Evolutionary conservation across 1,140 invertebrate genomes (phyloP), one percentile per base, ranked within the genome.

Genomic region (Rhizoglyphus robini): DNA sequence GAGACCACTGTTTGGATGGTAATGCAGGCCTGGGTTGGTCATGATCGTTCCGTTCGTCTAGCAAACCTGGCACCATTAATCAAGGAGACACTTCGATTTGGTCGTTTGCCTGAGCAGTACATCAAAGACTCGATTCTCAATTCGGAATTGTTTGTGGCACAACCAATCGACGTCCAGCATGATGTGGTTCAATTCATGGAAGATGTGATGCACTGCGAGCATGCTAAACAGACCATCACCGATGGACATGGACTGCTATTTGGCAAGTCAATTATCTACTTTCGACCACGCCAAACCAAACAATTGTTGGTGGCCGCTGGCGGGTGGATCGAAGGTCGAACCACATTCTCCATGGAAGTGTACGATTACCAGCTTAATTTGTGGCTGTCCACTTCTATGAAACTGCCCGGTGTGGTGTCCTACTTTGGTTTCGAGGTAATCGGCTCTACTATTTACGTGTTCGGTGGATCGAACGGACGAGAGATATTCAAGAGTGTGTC

Each of bases 311-410:
- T 86, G 68, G 84, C 83, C 1, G 82, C 88, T 58, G 86, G 86
- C 1, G 87, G 87, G 0, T 88, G 86, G 86, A 83, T 79, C 62
- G 83, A 82, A 0, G 82, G 82, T 1, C 82, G 78, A 8, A 82
- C 85, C 1, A 87, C 85, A 0, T 83, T 83, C 72, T 82, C 80
- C 66, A 83, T 88, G 4, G 86, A 88, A 72, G 84, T 84, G 0
- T 88, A 88, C 73, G 86, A 88, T 70, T 85, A 83, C 0, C 74
- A 85, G 67, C 84, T 86, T 1, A 86, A 88, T 75, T 77, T 84
- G 46, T 88, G 86, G 86, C 18, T 64, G 2, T 13, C 2, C 18
- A n/a, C 8, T n/a, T n/a, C 62, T 18, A 4, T 57, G 3, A 4
- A 11, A 65, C n/a, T 64, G 20, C 2, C 13, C 1, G 4, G n/a